These are phyloP conservation scores for Cyclura pinguis DNA, from an alignment of 2,797 vertebrate species.

Conservation along the genomic window DNA sequence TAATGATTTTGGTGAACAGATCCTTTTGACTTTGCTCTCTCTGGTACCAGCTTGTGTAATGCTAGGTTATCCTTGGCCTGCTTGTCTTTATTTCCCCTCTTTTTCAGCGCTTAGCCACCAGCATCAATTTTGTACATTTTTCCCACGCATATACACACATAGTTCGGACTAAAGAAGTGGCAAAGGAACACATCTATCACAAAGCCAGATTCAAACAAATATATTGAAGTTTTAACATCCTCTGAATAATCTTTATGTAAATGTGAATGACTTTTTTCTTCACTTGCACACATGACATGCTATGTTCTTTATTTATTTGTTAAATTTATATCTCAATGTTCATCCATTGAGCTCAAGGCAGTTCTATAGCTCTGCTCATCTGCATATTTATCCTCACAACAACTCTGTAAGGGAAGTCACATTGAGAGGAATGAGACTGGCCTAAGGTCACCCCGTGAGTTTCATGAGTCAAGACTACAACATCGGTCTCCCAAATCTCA, in stretches of 20 bases:
- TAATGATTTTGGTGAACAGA: slow-evolving; percentile 19
- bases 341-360: neutral
- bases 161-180: neutral
- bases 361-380: neutral
- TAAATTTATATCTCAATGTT: neutral
- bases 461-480: neutral
- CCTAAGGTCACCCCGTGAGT: neutral
- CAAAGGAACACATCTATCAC: neutral
- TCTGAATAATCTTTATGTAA: neutral
- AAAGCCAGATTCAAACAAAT: neutral
- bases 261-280: neutral
- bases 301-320: neutral
- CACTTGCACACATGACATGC: neutral
- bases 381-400: neutral
- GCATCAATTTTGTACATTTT: neutral
- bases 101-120: neutral
- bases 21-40: slow-evolving; percentile 13
- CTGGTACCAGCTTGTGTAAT: neutral
- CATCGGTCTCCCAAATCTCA: neutral
- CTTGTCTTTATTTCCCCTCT: neutral
- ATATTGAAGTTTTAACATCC: neutral
- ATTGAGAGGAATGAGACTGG: neutral
- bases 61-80: neutral
- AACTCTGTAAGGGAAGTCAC: neutral
- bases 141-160: neutral